phyloP scores from a whole-genome alignment of 2,113 vertebrate genomes.

The Rhipidura dahli region DNA sequence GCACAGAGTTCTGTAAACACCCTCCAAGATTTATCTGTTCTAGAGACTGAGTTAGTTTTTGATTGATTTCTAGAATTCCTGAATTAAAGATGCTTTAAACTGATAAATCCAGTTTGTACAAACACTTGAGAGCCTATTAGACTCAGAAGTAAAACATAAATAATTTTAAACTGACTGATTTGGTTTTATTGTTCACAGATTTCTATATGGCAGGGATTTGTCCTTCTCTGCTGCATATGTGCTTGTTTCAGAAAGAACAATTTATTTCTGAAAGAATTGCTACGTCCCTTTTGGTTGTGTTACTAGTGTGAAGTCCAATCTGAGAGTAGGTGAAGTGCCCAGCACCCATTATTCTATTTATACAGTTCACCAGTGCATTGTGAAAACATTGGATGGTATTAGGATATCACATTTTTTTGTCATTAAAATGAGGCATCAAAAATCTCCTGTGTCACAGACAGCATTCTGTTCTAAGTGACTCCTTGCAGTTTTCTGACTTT shows the following conservation, averaged over 20 bases:
- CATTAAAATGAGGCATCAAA: neutral
- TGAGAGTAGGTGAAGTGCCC: neutral
- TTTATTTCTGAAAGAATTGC: neutral
- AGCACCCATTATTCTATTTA: neutral
- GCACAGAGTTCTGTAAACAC: neutral
- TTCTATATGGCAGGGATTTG: neutral
- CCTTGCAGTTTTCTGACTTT: neutral
- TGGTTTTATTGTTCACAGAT: neutral
- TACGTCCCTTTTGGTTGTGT: neutral
- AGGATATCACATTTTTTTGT: neutral
- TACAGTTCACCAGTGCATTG: neutral
- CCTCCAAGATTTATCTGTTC: conserved; percentile 11
- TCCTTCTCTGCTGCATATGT: neutral
- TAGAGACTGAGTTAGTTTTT: neutral
- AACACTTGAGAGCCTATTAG: neutral
- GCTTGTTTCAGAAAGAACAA: neutral
- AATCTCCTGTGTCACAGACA: neutral
- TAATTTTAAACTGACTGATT: neutral
- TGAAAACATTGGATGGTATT: neutral
- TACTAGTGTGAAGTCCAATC: neutral
- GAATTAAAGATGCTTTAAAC: conserved; percentile 27
- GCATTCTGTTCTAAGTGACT: neutral
- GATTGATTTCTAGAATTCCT: conserved; percentile 21
- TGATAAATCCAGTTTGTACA: neutral
- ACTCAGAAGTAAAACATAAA: conserved; percentile 3